phyloP scores from a whole-genome alignment of 1,140 invertebrate genomes.

The Proales similis region DNA sequence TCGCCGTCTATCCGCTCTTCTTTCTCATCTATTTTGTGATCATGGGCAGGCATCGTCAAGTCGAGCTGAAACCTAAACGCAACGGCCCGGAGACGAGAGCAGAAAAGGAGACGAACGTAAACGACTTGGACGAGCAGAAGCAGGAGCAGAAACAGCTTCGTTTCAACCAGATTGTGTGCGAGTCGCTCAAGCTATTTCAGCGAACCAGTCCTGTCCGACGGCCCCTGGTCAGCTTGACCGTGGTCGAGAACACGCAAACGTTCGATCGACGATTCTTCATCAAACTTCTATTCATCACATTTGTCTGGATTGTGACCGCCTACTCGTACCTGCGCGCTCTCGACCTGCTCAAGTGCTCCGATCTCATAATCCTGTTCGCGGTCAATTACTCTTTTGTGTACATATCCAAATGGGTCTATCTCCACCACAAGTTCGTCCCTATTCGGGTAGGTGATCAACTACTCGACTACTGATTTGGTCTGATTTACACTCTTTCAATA shows the following conservation, averaged over 20 bases:
- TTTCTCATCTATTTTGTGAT: constrained; percentile 4
- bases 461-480: neutral
- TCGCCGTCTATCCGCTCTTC: constrained; percentile 30
- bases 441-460: neutral
- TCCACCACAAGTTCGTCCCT: constrained; percentile 29
- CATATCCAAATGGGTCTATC: constrained; percentile 20
- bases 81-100: too few species aligned
- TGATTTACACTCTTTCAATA: constrained; percentile 2
- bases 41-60: too few species aligned
- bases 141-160: too few species aligned
- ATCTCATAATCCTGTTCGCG: constrained; percentile 19
- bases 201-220: too few species aligned
- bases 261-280: constrained; percentile 9
- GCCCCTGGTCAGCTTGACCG: too few species aligned
- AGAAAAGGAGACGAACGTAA: too few species aligned
- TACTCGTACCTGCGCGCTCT: constrained; percentile 20
- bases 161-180: too few species aligned
- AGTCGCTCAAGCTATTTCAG: too few species aligned
- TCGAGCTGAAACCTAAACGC: too few species aligned
- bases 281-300: constrained; percentile 1
- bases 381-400: constrained; percentile 35
- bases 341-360: constrained; percentile 10
- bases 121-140: too few species aligned
- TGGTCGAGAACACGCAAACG: too few species aligned
- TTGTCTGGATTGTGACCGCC: constrained; percentile 11